Percentiles rank a stretch among this genome's conserved stretches.
Evolutionary conservation across 1,140 invertebrate species (phyloP).

Genomic region (Cardiocondyla obscurior): DNA sequence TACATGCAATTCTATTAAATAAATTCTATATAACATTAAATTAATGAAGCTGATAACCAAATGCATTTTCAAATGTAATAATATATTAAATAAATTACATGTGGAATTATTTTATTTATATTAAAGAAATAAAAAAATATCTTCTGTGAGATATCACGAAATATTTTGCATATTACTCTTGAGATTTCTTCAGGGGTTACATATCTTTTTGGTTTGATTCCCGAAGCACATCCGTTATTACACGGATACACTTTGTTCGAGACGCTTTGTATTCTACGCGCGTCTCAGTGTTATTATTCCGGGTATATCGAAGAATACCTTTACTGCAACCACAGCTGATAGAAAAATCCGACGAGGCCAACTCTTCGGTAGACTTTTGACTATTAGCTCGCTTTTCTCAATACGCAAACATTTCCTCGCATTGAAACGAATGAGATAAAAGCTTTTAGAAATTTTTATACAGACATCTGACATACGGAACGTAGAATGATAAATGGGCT

Average conservation of each 20-base stretch:
- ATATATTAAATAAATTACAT: not conserved
- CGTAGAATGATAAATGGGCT: not conserved
- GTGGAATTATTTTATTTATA: not conserved
- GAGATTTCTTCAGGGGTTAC: not conserved
- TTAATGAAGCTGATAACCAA: no score
- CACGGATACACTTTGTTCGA: slow-evolving; percentile 1
- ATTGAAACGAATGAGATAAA: slow-evolving; percentile 41
- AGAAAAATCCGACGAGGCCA: slow-evolving; percentile 27
- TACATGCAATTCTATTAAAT: not conserved
- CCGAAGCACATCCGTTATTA: slow-evolving; percentile 16
- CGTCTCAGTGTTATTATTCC: slow-evolving; percentile 34
- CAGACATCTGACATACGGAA: slow-evolving; percentile 23
- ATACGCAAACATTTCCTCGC: slow-evolving; percentile 21
- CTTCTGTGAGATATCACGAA: no score
- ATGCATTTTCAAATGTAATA: not conserved
- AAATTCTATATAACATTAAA: not conserved
- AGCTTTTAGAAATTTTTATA: slow-evolving; percentile 54
- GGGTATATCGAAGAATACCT: slow-evolving; percentile 7
- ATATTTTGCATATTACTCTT: not conserved
- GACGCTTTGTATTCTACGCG: slow-evolving; percentile 24
- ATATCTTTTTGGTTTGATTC: not conserved
- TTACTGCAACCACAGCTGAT: slow-evolving; percentile 15
- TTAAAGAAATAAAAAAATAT: not conserved
- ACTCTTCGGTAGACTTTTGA: slow-evolving; percentile 31
- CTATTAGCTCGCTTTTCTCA: slow-evolving; percentile 8